phyloP scores from a whole-genome alignment of 2,797 vertebrate genomes.

The Xiphophorus birchmanni region DNA sequence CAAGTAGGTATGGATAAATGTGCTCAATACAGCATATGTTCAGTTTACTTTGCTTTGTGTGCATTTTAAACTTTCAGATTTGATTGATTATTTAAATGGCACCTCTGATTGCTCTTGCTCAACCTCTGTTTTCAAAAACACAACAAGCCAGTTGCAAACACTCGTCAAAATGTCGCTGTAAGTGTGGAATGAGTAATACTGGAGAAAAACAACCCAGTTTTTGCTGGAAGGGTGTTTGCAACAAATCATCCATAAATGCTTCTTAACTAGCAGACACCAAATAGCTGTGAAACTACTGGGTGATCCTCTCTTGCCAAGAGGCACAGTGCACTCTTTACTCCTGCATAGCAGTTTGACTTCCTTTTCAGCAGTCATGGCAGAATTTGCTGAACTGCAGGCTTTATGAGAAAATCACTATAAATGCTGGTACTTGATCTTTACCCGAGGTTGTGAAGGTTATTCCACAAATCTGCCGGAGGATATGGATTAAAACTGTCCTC shows the following conservation, averaged over 20 bases:
- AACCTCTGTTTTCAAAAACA: background rate
- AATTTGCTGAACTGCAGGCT: conserved; percentile 8
- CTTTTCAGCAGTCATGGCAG: background rate
- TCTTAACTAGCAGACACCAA: background rate
- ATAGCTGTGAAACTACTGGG: conserved; percentile 4
- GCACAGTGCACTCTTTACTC: background rate
- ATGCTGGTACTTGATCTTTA: conserved; percentile 1
- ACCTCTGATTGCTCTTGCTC: background rate
- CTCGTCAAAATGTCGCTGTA: background rate
- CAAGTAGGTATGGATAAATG: background rate
- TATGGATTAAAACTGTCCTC: conserved; percentile 3
- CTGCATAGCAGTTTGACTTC: background rate
- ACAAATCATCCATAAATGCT: background rate
- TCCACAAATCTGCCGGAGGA: background rate
- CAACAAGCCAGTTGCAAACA: background rate
- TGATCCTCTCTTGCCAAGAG: background rate
- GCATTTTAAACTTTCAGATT: background rate
- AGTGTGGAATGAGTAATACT: background rate
- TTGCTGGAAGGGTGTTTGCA: background rate
- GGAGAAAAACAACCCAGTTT: background rate
- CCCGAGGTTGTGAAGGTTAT: background rate
- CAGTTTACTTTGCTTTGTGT: background rate
- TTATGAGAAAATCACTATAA: conserved; percentile 2
- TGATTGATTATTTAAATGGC: background rate
- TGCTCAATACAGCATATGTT: background rate